A percentile compares a stretch with the other conserved stretches of the same genome.
These are phyloP conservation scores for Lepidurus apus DNA, from an alignment of 1,140 invertebrate species.

Conservation along the genomic window DNA sequence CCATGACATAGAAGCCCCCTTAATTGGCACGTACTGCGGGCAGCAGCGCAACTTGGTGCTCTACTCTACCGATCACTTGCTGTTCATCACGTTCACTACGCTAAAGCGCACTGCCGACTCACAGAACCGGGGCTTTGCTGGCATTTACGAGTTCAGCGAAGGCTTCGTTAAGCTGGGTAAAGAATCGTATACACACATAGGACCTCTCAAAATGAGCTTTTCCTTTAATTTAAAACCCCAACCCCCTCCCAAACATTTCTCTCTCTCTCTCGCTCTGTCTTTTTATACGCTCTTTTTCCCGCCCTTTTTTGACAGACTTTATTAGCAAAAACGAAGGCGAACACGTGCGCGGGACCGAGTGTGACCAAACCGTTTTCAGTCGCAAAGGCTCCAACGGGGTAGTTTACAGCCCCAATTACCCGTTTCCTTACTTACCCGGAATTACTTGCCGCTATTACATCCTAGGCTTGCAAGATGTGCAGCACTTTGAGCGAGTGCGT, in stretches of 20 bases:
- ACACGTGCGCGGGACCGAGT: slow-evolving; percentile 91
- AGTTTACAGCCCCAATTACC: slow-evolving; percentile 92
- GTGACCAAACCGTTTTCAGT: slow-evolving; percentile 93
- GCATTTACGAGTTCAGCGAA: slow-evolving; percentile 92
- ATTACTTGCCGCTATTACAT: slow-evolving; percentile 95
- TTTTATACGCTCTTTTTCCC: slow-evolving; percentile 30
- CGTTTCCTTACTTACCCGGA: slow-evolving; percentile 87
- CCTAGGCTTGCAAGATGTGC: slow-evolving; percentile 91
- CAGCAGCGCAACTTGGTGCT: slow-evolving; percentile 91
- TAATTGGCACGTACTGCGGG: slow-evolving; percentile 96
- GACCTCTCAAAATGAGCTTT: neutral
- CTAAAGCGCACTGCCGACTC: slow-evolving; percentile 80
- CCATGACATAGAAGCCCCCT: slow-evolving; percentile 68
- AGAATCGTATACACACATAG: slow-evolving; percentile 37
- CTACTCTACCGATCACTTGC: slow-evolving; percentile 82
- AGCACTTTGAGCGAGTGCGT: slow-evolving; percentile 86
- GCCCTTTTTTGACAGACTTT: slow-evolving; percentile 64
- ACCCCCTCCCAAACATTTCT: neutral
- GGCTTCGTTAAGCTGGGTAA: slow-evolving; percentile 91
- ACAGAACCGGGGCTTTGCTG: slow-evolving; percentile 91
- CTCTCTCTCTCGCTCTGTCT: neutral
- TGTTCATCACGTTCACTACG: slow-evolving; percentile 85
- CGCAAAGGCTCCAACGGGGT: slow-evolving; percentile 82
- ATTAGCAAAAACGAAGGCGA: slow-evolving; percentile 84
- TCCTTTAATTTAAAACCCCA: neutral